phyloP scores from a whole-genome alignment of 2,888 invertebrate species.

The Pristionchus fissidentatus region DNA sequence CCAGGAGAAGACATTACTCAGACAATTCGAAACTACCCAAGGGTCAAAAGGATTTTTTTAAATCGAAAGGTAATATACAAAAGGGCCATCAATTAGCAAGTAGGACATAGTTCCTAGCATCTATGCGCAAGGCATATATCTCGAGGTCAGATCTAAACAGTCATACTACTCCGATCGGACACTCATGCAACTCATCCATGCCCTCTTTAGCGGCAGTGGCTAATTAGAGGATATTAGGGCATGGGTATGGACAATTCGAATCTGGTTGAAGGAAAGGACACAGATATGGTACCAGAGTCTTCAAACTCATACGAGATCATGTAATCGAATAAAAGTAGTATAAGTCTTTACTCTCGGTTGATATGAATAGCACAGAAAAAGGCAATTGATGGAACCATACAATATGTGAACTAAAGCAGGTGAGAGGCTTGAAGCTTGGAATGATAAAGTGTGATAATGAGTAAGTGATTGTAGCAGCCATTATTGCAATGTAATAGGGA shows the following conservation, averaged over 20 bases:
- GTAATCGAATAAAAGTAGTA: neutral
- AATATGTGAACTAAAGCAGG: neutral
- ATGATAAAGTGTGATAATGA: neutral
- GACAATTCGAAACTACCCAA: neutral
- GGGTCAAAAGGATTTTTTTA: no score
- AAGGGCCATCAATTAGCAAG: no score
- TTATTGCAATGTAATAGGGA: constrained; percentile 22
- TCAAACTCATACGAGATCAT: neutral
- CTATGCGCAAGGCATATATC: neutral
- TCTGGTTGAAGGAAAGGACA: neutral
- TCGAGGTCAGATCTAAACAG: constrained; percentile 34
- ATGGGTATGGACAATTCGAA: no score
- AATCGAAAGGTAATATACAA: no score
- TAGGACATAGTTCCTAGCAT: no score
- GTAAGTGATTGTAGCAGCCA: neutral
- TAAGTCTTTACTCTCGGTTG: neutral
- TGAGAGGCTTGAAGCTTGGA: constrained; percentile 23
- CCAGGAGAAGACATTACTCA: neutral
- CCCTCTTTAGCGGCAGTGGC: no score
- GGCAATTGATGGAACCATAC: neutral
- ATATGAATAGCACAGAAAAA: constrained; percentile 4
- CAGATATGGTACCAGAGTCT: neutral
- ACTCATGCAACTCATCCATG: neutral
- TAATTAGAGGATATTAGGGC: constrained; percentile 11
- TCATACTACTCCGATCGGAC: constrained; percentile 19